Conservation (phyloP, 2,888 invertebrate genomes). For the Thelaira solivaga region DNA sequence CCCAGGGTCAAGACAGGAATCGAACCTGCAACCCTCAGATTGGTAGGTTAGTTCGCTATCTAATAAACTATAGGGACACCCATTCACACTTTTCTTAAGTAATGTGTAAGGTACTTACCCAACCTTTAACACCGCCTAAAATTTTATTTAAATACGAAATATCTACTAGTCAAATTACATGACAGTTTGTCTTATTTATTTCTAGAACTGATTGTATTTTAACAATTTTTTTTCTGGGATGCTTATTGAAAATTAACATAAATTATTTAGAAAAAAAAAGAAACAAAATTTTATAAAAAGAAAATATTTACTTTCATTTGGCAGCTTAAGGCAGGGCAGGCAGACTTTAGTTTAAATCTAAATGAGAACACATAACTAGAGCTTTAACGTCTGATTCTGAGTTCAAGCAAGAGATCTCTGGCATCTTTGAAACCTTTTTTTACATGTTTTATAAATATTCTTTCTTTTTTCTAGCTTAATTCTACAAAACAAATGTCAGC, state of each 20-base stretch:
- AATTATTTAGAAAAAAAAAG: slow-evolving; percentile 4
- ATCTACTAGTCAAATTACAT: too few species aligned
- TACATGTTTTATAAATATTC: not conserved
- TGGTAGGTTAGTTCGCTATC: too few species aligned
- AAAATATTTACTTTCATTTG: slow-evolving; percentile 28
- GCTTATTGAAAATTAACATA: not conserved
- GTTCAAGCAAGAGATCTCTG: slow-evolving; percentile 39
- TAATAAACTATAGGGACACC: too few species aligned
- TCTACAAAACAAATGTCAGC: slow-evolving; percentile 56
- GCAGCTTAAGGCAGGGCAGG: slow-evolving; percentile 44
- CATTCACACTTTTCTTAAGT: too few species aligned
- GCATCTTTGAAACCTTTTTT: slow-evolving; percentile 47
- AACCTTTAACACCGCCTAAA: too few species aligned
- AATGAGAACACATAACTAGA: not conserved
- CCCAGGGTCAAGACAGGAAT: too few species aligned
- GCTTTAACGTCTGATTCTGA: slow-evolving; percentile 17
- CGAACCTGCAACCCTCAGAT: too few species aligned
- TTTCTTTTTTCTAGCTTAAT: slow-evolving; percentile 1
- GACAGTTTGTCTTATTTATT: too few species aligned
- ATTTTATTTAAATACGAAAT: too few species aligned
- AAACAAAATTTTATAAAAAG: not conserved
- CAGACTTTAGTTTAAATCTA: slow-evolving; percentile 13
- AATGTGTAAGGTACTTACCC: too few species aligned
- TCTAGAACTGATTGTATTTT: too few species aligned
- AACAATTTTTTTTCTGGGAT: not conserved